phyloP scores from a whole-genome alignment of 1,140 invertebrate species.

The Scaptomyza pallida region DNA sequence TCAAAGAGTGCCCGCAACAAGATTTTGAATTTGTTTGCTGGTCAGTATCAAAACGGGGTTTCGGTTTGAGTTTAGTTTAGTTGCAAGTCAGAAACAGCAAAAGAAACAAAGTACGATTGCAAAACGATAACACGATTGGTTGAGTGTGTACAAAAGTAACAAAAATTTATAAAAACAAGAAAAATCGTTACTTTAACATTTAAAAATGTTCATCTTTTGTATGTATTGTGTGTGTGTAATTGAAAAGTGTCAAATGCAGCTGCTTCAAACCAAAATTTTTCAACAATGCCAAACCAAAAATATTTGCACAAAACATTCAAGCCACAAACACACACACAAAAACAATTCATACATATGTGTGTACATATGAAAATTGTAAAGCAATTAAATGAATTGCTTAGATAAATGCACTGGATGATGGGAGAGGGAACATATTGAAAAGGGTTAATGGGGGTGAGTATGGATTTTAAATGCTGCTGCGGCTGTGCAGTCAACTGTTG shows the following conservation, averaged over 20 bases:
- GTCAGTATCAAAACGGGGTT: conserved; percentile 21
- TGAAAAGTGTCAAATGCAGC: conserved; percentile 44
- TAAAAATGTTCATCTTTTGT: background rate
- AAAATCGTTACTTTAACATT: conserved; percentile 12
- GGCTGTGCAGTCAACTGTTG: conserved; percentile 72
- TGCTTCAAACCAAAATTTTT: conserved; percentile 18
- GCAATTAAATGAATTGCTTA: conserved; percentile 81
- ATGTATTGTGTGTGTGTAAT: conserved; percentile 12
- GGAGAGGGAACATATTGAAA: background rate
- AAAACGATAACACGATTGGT: conserved; percentile 43
- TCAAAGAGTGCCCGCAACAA: conserved; percentile 51
- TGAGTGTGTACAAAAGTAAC: conserved; percentile 37
- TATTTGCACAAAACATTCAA: conserved; percentile 64
- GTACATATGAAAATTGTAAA: conserved; percentile 71
- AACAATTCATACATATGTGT: conserved; percentile 15
- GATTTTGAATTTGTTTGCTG: conserved; percentile 4
- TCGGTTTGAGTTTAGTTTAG: conserved; percentile 20
- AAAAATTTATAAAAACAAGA: conserved; percentile 4
- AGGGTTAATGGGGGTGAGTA: background rate
- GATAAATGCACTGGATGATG: conserved; percentile 35
- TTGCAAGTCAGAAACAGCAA: conserved; percentile 23
- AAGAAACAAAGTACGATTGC: conserved; percentile 21
- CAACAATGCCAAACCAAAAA: conserved; percentile 39
- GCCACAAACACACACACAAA: background rate
- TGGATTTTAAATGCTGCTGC: conserved; percentile 45